Evolutionary conservation across 2,888 invertebrate genomes (phyloP).

Genomic region (Agriotes lineatus): DNA sequence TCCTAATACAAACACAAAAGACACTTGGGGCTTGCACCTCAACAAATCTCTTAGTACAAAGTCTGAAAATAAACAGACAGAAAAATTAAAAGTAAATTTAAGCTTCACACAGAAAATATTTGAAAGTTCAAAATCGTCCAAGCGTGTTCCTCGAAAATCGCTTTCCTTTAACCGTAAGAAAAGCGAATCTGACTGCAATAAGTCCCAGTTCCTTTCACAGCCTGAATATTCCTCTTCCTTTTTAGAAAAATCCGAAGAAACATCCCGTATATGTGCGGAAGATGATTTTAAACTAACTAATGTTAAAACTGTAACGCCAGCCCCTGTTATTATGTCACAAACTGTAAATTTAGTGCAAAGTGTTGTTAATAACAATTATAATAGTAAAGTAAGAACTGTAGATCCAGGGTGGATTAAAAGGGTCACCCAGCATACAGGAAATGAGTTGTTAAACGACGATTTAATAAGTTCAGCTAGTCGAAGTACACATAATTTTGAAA

Average conservation of each 20-base stretch:
- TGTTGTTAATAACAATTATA: conserved; percentile 54
- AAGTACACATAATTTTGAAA: conserved; percentile 47
- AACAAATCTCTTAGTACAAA: conserved; percentile 58
- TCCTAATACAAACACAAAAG: conserved; percentile 55
- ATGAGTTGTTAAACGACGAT: not conserved
- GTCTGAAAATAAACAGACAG: conserved; percentile 55
- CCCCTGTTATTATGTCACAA: conserved; percentile 47
- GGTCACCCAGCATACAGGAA: conserved; percentile 58
- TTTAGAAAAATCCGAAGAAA: not conserved
- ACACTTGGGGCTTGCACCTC: conserved; percentile 68
- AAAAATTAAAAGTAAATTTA: conserved; percentile 54
- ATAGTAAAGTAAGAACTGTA: conserved; percentile 60
- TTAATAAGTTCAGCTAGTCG: not conserved
- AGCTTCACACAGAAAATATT: conserved; percentile 77
- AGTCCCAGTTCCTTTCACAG: conserved; percentile 48
- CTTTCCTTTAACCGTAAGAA: conserved; percentile 63
- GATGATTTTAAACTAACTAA: conserved; percentile 26
- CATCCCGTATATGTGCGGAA: not conserved
- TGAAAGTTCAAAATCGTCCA: conserved; percentile 75
- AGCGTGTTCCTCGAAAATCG: conserved; percentile 83
- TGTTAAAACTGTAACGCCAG: conserved; percentile 42
- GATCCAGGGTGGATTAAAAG: conserved; percentile 74
- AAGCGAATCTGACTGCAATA: conserved; percentile 50
- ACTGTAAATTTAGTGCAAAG: conserved; percentile 58
- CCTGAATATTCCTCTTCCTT: conserved; percentile 27